Percentiles rank a stretch among this genome's conserved stretches.
Evolutionary conservation across 2,797 vertebrate genomes (phyloP).

Genomic region (Percopsis omiscomaycus): DNA sequence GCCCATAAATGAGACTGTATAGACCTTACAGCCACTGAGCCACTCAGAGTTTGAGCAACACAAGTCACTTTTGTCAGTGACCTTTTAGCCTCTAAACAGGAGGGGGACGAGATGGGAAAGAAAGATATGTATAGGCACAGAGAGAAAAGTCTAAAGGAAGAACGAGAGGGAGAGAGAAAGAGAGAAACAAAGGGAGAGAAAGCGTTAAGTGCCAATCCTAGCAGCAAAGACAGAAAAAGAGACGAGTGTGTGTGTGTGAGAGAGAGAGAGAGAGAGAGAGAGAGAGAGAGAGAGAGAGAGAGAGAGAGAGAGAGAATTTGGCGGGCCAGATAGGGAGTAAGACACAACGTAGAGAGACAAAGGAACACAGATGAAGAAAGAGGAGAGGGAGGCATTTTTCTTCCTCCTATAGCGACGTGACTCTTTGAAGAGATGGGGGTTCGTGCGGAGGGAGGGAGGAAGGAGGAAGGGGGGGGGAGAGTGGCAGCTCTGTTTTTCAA

Average conservation of each 20-base stretch:
- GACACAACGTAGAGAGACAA: neutral
- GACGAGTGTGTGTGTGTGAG: neutral
- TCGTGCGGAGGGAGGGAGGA: neutral
- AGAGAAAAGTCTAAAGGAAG: neutral
- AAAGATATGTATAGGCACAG: neutral
- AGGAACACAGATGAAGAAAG: neutral
- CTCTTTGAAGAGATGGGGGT: neutral
- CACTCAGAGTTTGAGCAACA: neutral
- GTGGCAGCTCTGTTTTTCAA: neutral
- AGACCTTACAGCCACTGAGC: neutral
- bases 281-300: conserved; percentile 1
- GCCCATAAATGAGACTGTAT: neutral
- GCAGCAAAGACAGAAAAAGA: neutral
- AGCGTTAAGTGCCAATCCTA: neutral
- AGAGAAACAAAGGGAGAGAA: neutral
- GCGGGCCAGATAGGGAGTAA: neutral
- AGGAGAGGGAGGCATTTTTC: neutral
- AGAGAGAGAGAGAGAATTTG: neutral
- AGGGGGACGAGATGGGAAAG: neutral
- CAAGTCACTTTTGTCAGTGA: neutral
- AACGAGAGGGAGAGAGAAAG: neutral
- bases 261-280: neutral
- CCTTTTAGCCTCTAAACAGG: conserved; percentile 1
- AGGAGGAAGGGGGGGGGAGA: neutral
- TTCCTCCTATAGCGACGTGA: neutral